phyloP scores from a whole-genome alignment of 2,113 vertebrate species.

The Crotalus tigris region DNA sequence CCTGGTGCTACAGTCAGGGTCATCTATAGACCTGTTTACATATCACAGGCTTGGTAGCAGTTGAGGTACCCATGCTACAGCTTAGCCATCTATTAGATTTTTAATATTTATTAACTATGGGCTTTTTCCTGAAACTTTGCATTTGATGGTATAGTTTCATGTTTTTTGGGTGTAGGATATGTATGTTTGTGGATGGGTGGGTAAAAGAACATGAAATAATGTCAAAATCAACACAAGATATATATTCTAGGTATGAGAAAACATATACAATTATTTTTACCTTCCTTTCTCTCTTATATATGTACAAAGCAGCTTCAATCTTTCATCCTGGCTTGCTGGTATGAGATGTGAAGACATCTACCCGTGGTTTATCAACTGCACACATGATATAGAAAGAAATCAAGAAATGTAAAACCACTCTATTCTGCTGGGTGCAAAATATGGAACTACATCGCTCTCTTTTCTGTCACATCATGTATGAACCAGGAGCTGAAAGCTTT shows the following conservation, averaged over 20 bases:
- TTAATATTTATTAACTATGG: background rate
- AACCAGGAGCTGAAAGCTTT: conserved; percentile 16
- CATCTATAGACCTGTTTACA: background rate
- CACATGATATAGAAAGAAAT: background rate
- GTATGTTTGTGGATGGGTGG: background rate
- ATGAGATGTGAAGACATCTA: background rate
- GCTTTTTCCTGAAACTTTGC: background rate
- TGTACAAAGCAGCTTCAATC: background rate
- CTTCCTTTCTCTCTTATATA: background rate
- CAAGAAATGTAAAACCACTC: background rate
- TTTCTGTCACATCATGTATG: conserved; percentile 44
- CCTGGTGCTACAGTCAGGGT: background rate
- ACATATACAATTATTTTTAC: background rate
- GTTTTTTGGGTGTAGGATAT: background rate
- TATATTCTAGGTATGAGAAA: background rate
- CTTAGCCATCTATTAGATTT: background rate
- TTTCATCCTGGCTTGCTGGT: background rate
- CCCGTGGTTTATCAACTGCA: background rate
- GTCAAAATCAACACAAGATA: background rate
- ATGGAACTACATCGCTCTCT: conserved; percentile 8
- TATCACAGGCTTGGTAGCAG: background rate
- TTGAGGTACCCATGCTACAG: background rate
- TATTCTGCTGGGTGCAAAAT: background rate
- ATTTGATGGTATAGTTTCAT: background rate
- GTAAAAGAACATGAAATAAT: background rate